Evolutionary conservation across 2,797 vertebrate species (phyloP), one percentile per base, ranked within the genome.

Genomic region (Florisuga fusca): DNA sequence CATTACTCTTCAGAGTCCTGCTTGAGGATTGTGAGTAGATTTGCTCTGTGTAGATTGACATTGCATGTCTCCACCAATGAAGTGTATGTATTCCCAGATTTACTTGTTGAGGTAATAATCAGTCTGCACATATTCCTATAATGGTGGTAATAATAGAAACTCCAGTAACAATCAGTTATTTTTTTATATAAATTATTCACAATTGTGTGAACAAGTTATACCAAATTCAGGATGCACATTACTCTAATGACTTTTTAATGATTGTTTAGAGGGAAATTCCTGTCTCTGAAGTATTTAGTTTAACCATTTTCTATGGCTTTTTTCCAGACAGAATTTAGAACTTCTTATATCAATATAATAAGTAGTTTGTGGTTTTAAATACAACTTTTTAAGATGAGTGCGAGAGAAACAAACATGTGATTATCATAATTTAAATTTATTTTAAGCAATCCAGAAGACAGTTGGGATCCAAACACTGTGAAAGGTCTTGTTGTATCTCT

Each of bases 401-500:
- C 3, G 57, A 71, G 33, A 72, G 51, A 77, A 91, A 19, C 19
- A 58, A 59, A n/a, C 1, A 4, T 57, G 6, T 68, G 20, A 33
- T 34, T 63, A 23, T 78, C 1, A 18, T 78, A n/a, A 76, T 58
- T 61, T 85, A 10, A 46, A 55, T 90, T 87, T 77, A 17, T 87
- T n/a, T 97, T 89, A 79, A 99, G 99, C 68, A 71, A 99, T 91
- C 99, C 99, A 25, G 99, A 99, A 97, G 98, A 97, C 34, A 98
- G 98, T 20, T 99, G 99, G 99, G 97, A 99, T 96, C 93, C 75
- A 46, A 98, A 94, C 93, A 96, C 86, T 63, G 99, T 99, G 57
- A 99, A 99, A 94, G 99, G 99, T 54, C 98, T 98, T 92, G 98
- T 99, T n/a, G 98, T 98, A 12, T 98, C 98, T 93, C 97, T 99